phyloP scores from a whole-genome alignment of 1,140 invertebrate genomes.

The Hetaerina americana region DNA sequence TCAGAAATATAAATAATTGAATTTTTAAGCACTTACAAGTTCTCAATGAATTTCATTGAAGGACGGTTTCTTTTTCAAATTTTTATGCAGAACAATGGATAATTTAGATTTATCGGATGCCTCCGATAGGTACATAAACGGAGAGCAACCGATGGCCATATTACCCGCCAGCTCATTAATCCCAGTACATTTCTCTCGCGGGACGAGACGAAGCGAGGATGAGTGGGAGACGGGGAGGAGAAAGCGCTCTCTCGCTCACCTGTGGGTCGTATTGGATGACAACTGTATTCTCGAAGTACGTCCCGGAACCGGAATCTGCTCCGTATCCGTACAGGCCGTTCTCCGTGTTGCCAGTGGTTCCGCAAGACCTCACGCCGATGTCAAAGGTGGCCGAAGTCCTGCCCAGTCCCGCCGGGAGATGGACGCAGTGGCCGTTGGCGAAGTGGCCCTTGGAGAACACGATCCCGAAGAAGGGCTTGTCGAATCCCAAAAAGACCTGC shows the following conservation, averaged over 20 bases:
- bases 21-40: too few relatives aligned
- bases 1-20: too few relatives aligned
- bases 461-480: constrained; percentile 89
- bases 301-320: constrained; percentile 72
- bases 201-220: too few relatives aligned
- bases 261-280: constrained; percentile 89
- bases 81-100: too few relatives aligned
- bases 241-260: constrained; percentile 14
- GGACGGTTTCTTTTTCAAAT: too few relatives aligned
- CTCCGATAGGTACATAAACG: too few relatives aligned
- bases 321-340: constrained; percentile 74
- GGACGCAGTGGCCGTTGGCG: constrained; percentile 82
- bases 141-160: too few relatives aligned
- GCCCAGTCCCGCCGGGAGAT: constrained; percentile 75
- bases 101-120: too few relatives aligned
- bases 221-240: too few relatives aligned
- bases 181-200: too few relatives aligned
- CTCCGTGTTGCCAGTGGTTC: constrained; percentile 79
- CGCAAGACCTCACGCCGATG: constrained; percentile 79
- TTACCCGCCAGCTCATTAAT: too few relatives aligned
- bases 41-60: too few relatives aligned
- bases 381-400: constrained; percentile 78
- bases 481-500: constrained; percentile 61
- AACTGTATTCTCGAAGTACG: constrained; percentile 90
- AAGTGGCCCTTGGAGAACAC: constrained; percentile 88